Evolutionary conservation across 2,888 invertebrate genomes (phyloP).

Genomic region (Saturnia pavonia): DNA sequence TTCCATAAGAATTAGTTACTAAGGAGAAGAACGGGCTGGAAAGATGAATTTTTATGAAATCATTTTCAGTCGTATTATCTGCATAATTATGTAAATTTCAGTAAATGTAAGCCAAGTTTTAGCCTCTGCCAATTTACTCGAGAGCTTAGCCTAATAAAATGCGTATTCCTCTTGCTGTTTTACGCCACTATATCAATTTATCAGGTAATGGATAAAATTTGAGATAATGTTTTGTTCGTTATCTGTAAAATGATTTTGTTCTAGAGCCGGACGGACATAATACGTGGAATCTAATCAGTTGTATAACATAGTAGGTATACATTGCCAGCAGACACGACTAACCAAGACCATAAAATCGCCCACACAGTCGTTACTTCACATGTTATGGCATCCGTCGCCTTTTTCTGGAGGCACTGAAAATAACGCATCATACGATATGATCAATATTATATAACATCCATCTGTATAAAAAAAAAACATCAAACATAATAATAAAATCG

Average conservation of each 20-base stretch:
- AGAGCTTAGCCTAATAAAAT: background rate
- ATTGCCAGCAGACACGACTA: background rate
- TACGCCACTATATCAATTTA: constrained; percentile 3
- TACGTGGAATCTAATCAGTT: constrained; percentile 11
- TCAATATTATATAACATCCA: background rate
- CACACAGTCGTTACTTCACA: constrained; percentile 11
- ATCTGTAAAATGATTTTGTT: constrained; percentile 1
- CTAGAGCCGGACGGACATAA: background rate
- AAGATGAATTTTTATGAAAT: background rate
- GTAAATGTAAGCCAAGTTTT: background rate
- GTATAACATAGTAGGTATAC: constrained; percentile 1
- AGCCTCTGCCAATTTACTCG: background rate
- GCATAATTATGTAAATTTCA: background rate
- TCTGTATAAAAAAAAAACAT: background rate
- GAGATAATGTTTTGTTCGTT: constrained; percentile 1
- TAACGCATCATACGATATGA: background rate
- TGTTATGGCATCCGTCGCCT: constrained; percentile 1
- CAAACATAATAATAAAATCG: background rate
- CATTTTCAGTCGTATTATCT: background rate
- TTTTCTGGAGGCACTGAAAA: constrained; percentile 11
- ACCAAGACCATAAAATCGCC: constrained; percentile 1
- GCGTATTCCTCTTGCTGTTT: background rate
- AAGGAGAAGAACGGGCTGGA: background rate
- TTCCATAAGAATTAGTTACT: background rate
- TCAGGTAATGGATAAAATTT: constrained; percentile 9